These are phyloP conservation scores for Stegodyphus mimosarum DNA, from an alignment of 1,140 invertebrate species.

Conservation along the genomic window DNA sequence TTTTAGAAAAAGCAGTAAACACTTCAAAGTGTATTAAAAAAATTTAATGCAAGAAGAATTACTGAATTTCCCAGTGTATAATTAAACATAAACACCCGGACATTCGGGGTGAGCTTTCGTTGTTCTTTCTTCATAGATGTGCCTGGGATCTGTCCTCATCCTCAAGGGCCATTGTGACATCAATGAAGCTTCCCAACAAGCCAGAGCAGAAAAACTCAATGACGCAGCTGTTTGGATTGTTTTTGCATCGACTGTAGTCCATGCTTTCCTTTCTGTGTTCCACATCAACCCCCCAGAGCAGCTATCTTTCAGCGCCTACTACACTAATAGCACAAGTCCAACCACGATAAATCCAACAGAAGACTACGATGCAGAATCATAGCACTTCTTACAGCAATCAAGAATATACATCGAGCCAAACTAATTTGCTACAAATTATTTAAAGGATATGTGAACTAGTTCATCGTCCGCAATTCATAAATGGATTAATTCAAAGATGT, in stretches of 20 bases:
- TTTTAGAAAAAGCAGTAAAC: too few species aligned
- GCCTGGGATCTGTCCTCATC: constrained; percentile 45
- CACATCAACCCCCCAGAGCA: constrained; percentile 35
- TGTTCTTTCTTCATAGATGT: constrained; percentile 49
- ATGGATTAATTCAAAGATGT: too few species aligned
- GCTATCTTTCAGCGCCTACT: background rate
- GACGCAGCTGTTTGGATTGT: constrained; percentile 50
- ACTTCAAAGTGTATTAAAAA: too few species aligned
- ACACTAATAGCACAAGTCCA: background rate
- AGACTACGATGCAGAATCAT: background rate
- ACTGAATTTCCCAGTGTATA: too few species aligned
- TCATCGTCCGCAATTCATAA: too few species aligned
- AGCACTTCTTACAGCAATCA: background rate
- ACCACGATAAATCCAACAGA: background rate
- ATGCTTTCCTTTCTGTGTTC: constrained; percentile 60
- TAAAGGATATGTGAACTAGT: too few species aligned
- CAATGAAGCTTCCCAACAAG: constrained; percentile 47
- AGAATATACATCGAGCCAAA: too few species aligned
- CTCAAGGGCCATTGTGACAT: constrained; percentile 59
- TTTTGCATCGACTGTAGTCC: constrained; percentile 47
- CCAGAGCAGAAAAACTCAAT: constrained; percentile 49
- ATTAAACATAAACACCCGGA: too few species aligned
- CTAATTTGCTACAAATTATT: too few species aligned
- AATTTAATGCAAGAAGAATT: too few species aligned
- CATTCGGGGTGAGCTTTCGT: background rate